phyloP scores from a whole-genome alignment of 2,797 vertebrate species.

The Syngnathus rostellatus region DNA sequence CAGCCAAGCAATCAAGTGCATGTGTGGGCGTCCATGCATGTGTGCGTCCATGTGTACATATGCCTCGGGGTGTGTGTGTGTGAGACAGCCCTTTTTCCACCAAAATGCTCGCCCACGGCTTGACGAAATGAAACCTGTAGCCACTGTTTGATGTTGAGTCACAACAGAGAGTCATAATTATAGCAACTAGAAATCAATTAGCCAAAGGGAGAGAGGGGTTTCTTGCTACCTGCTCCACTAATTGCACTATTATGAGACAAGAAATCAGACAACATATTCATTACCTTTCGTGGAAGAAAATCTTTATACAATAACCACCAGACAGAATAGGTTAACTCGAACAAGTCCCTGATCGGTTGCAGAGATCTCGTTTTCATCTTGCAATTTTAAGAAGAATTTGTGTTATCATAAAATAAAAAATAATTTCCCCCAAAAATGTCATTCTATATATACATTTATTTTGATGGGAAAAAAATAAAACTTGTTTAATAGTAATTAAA shows the following conservation, averaged over 20 bases:
- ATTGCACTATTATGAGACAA: conserved; percentile 59
- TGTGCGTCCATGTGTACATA: not conserved
- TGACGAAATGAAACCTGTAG: conserved; percentile 47
- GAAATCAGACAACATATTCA: conserved; percentile 46
- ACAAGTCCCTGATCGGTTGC: conserved; percentile 39
- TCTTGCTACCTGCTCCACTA: conserved; percentile 53
- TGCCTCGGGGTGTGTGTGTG: not conserved
- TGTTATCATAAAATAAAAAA: not conserved
- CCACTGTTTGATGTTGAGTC: conserved; percentile 45
- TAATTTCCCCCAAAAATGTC: not conserved
- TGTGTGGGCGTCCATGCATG: not conserved
- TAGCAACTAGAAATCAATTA: conserved; percentile 63
- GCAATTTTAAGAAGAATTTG: conserved; percentile 22
- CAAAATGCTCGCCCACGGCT: conserved; percentile 19
- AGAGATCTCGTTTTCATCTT: conserved; percentile 11
- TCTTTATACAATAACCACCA: conserved; percentile 38
- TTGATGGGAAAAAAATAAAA: not conserved
- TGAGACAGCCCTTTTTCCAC: conserved; percentile 10
- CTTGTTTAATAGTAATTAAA: not conserved
- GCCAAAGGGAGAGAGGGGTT: conserved; percentile 51
- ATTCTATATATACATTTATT: too few relatives aligned
- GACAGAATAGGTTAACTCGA: conserved; percentile 44
- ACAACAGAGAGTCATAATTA: conserved; percentile 68
- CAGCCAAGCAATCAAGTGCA: conserved; percentile 6
- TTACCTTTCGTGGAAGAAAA: conserved; percentile 53